Conservation (phyloP, 2,797 vertebrate species). For the Nasua narica region DNA sequence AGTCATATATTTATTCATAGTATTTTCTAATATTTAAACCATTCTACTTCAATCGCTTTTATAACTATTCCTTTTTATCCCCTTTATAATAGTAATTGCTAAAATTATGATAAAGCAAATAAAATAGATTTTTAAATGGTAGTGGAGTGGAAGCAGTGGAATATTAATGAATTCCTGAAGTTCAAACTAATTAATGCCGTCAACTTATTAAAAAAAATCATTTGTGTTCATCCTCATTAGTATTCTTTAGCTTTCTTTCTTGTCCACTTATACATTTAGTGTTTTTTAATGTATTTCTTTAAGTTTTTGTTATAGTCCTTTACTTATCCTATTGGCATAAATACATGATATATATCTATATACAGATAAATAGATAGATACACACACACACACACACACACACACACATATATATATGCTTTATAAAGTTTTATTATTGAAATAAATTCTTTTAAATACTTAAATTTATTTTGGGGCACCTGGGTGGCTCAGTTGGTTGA, state of each 20-base stretch:
- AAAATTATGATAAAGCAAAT: background rate
- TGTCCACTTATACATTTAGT: background rate
- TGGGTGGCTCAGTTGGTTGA: background rate
- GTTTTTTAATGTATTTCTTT: background rate
- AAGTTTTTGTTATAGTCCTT: background rate
- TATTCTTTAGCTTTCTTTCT: background rate
- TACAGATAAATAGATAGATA: too few species aligned
- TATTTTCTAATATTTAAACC: background rate
- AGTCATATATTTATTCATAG: background rate
- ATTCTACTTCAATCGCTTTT: background rate
- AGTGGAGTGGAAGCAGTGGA: too few species aligned
- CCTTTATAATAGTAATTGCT: background rate
- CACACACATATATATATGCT: too few species aligned
- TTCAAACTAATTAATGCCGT: background rate
- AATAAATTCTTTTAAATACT: background rate
- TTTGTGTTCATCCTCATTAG: background rate
- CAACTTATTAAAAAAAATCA: background rate
- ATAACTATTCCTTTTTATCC: background rate
- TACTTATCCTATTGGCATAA: background rate
- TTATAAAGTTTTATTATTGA: background rate
- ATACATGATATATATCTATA: background rate
- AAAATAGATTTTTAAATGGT: background rate
- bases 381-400: too few species aligned
- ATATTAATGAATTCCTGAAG: background rate
- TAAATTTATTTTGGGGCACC: background rate